Conservation (phyloP, 2,888 invertebrate species). For the Thera obeliscata region DNA sequence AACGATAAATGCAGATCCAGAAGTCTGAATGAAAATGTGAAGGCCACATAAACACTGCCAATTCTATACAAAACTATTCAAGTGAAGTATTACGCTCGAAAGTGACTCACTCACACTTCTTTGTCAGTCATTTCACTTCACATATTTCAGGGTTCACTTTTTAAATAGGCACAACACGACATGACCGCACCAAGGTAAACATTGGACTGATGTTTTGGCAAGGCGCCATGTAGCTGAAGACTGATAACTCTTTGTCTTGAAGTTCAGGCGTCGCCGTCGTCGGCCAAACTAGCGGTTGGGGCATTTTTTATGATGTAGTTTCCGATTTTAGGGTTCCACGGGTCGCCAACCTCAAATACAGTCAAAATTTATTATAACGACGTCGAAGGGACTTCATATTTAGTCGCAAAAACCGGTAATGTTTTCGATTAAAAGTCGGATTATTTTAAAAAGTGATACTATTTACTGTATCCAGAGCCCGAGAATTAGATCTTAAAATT, state of each 20-base stretch:
- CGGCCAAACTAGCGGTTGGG: not conserved
- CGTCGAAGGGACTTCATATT: too few relatives aligned
- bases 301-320: not conserved
- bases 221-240: constrained; percentile 50
- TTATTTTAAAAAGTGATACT: too few relatives aligned
- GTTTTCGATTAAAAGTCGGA: too few relatives aligned
- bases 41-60: constrained; percentile 22
- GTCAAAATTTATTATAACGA: too few relatives aligned
- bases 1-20: constrained; percentile 8
- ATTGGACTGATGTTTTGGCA: constrained; percentile 68
- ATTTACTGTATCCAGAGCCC: too few relatives aligned
- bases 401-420: too few relatives aligned
- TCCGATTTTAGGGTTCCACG: too few relatives aligned
- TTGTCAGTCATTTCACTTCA: constrained; percentile 35
- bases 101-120: constrained; percentile 36
- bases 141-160: constrained; percentile 10
- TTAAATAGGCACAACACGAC: constrained; percentile 36
- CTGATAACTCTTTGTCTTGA: constrained; percentile 39
- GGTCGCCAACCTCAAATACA: too few relatives aligned
- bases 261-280: constrained; percentile 20
- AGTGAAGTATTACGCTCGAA: not conserved
- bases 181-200: constrained; percentile 52
- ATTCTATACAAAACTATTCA: not conserved
- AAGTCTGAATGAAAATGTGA: constrained; percentile 20
- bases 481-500: too few relatives aligned